Evolutionary conservation across 2,888 invertebrate species (phyloP), one percentile per base, ranked within the genome.

Genomic region (Agrypnus murinus): DNA sequence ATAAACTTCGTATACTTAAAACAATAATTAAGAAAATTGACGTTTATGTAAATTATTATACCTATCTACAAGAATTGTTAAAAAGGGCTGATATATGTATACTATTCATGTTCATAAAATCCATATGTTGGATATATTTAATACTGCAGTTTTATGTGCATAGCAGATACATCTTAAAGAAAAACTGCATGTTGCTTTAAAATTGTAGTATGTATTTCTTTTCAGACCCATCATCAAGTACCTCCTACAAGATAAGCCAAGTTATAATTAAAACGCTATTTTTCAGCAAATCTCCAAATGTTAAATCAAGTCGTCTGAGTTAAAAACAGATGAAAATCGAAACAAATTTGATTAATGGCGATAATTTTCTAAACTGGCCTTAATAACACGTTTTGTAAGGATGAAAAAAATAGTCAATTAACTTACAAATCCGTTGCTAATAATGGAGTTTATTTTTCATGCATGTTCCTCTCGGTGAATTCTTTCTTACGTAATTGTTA

Each of bases 361-460:
- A 31, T 50, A 50, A 50, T 50, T 50, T 31, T 31, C 32, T 50
- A 50, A 50, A 50, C 50, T n/a, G n/a, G 31, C 50, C 50, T 12
- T 50, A 50, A 50, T 50, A 50, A 50, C 32, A 50, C 14, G 50
- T 50, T 31, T 50, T 5, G 50, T n/a, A n/a, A 50, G 25, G 25
- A 50, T 31, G 50, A 50, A 50, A 50, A 50, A 50, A 50, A 5
- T 25, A 50, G 32, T 31, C 50, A 50, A 50, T 50, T 50, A 50
- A 50, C 50, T 50, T 50, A 50, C 32, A 50, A 50, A 50, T 50
- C n/a, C 32, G 31, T n/a, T 25, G 50, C 31, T 50, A 50, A 50
- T 50, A 50, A 50, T 50, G 50, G 50, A 50, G 50, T 50, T 50
- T 50, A 50, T 50, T 50, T 50, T 50, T 50, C 50, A 50, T 50